Base-by-base conservation (phyloP, 2,888 invertebrate species). In the Latrodectus elegans region DNA sequence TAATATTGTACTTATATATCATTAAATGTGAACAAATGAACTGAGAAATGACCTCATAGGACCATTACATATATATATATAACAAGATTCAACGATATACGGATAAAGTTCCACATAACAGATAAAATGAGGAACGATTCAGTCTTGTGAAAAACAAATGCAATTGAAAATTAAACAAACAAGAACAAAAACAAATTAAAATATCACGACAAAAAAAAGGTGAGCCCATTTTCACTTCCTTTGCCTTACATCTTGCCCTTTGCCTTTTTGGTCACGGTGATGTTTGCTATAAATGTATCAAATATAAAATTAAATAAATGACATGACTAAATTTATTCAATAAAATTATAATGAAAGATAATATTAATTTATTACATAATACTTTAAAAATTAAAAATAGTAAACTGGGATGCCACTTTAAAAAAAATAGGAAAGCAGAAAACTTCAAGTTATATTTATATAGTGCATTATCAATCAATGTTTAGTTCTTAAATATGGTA, bases 201-300 rank as follows among this genome's bases (percentile, higher is more conserved):
- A 73, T 87, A 87, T 87, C 86, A 87, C 86, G 80, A 71, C 72
- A 22, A 73, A 64, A 80, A 72, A 26, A 70, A 82, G 75, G 53
- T 79, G 77, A 84, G 77, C 84, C 65, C 55, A 53, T 55, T n/a
- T 52, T 55, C 84, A 89, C 87, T 90, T 90, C 78, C 90, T 84
- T 89, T 90, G 90, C 65, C 90, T 88, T 8, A 90, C 74, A 70
- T 90, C 90, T 79, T 90, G 89, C 74, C 89, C 81, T 89, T 84
- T 88, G 65, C 68, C 55, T 60, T 73, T 86, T 82, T 88, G 88
- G 80, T 87, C 89, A 72, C 71, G 70, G 73, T 77, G 72, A 75
- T 80, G 73, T 26, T 84, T 89, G 67, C 55, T 80, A 64, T n/a
- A 76, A 78, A 75, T 53, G 52, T 60, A 55, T 60, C 11, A 14